A percentile compares a stretch with the other conserved stretches of the same genome.
Conservation (phyloP, 2,797 vertebrate species). For the Odontamblyopus lacepedii region DNA sequence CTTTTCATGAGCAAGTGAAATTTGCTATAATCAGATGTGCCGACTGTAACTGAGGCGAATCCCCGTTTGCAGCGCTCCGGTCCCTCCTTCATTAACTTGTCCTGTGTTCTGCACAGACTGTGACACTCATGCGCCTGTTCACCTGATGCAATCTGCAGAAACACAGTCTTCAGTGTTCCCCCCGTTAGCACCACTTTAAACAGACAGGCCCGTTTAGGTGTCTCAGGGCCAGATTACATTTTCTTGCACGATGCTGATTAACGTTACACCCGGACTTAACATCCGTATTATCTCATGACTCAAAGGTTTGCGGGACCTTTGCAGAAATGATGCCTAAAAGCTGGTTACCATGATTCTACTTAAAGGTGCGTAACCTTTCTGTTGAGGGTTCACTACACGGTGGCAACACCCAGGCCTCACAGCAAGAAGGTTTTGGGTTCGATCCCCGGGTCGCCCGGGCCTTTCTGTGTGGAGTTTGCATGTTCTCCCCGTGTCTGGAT, state of each 20-base stretch:
- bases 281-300: conserved; percentile 59
- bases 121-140: conserved; percentile 28
- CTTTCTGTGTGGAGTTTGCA: no score
- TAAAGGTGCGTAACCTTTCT: neutral
- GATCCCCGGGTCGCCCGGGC: no score
- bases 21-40: neutral
- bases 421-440: no score
- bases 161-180: conserved; percentile 50
- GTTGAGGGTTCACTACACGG: no score
- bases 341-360: neutral
- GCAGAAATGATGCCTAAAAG: conserved; percentile 15
- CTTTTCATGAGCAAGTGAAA: neutral
- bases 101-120: conserved; percentile 34
- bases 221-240: conserved; percentile 65
- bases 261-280: conserved; percentile 67
- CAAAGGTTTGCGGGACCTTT: conserved; percentile 24
- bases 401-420: no score
- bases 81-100: conserved; percentile 39
- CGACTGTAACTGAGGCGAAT: neutral
- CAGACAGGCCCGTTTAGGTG: conserved; percentile 52
- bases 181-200: conserved; percentile 48
- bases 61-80: conserved; percentile 3
- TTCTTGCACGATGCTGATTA: conserved; percentile 73
- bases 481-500: no score
- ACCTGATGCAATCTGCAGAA: conserved; percentile 72